phyloP scores from a whole-genome alignment of 2,797 vertebrate genomes.

The Lophura swinhoii region DNA sequence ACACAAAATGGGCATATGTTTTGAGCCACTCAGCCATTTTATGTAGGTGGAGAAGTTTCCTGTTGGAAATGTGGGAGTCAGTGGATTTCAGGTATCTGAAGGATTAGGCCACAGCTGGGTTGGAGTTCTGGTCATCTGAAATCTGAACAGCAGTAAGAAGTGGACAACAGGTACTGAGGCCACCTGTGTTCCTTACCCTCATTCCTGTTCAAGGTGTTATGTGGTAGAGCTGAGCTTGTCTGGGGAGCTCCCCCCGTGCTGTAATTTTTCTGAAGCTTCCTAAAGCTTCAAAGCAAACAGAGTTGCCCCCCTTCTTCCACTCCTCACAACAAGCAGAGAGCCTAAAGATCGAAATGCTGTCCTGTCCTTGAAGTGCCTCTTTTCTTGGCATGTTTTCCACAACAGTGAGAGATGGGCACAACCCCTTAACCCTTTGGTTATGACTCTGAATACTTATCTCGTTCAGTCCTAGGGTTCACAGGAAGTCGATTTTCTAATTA shows the following conservation, averaged over 20 bases:
- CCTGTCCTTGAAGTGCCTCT: conserved; percentile 19
- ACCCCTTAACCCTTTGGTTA: conserved; percentile 58
- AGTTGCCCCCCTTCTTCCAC: neutral
- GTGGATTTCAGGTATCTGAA: neutral
- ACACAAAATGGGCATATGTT: neutral
- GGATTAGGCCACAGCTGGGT: neutral
- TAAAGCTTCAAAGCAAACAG: neutral
- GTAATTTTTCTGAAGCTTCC: neutral
- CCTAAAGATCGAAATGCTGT: neutral
- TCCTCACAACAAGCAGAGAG: neutral
- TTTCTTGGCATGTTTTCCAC: neutral
- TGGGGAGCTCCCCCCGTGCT: accelerated
- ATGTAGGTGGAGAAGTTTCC: neutral
- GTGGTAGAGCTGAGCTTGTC: neutral
- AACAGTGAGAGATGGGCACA: neutral
- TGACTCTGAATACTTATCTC: conserved; percentile 56
- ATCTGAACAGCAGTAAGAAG: neutral
- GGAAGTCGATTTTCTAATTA: conserved; percentile 79
- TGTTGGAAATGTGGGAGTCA: neutral
- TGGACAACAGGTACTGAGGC: neutral
- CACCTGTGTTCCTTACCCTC: neutral
- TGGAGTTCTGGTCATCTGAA: neutral
- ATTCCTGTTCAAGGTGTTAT: neutral
- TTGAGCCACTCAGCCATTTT: neutral
- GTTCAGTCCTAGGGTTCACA: conserved; percentile 38